phyloP scores from a whole-genome alignment of 2,797 vertebrate genomes.

The Spinus olivaceus region DNA sequence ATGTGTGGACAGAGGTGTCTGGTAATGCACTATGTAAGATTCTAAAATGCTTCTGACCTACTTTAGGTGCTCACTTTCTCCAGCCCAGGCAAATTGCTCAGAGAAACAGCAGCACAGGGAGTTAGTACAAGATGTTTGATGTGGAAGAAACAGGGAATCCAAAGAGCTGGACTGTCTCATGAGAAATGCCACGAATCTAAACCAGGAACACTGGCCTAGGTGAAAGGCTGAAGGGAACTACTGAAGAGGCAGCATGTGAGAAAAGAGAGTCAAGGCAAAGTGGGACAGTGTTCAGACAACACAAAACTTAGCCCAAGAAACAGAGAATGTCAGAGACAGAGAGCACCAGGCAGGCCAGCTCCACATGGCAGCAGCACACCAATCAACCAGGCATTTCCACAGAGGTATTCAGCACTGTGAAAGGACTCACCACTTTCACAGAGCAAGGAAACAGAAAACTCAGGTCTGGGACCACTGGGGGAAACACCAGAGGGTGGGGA shows the following conservation, averaged over 20 bases:
- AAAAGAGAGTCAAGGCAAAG: background rate
- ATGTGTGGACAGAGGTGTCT: background rate
- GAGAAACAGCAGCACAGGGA: background rate
- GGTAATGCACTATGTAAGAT: background rate
- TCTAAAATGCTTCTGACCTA: background rate
- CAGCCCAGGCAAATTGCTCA: background rate
- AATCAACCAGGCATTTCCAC: background rate
- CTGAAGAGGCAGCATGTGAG: background rate
- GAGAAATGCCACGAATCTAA: background rate
- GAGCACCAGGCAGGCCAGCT: background rate
- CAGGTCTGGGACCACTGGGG: background rate
- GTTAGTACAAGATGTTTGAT: background rate
- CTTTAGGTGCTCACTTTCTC: background rate
- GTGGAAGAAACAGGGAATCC: background rate
- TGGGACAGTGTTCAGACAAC: background rate
- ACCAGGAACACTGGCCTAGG: background rate
- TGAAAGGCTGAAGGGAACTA: background rate
- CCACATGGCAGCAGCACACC: background rate
- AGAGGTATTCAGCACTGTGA: background rate
- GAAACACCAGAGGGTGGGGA: background rate
- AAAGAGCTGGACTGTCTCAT: background rate
- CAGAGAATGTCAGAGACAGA: background rate
- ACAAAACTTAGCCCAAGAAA: background rate
- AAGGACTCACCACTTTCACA: background rate
- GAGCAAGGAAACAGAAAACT: background rate